Base-by-base conservation (phyloP, 2,888 invertebrate species). In the Lapara coniferarum region DNA sequence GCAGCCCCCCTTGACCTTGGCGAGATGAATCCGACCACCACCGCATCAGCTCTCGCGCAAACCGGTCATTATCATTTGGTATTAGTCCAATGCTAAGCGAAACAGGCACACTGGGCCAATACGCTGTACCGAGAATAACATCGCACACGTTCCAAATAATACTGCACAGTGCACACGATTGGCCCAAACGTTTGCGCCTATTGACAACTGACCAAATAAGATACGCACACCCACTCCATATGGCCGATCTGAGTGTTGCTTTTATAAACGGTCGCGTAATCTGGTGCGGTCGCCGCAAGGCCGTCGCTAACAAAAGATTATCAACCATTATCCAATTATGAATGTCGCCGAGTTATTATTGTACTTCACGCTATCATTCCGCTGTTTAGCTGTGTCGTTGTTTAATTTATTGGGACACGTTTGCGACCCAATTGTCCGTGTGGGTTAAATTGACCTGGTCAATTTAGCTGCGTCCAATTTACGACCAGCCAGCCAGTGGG, bases 21-120 rank as follows among this genome's bases (percentile, higher is more conserved):
- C 68, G 70, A 66, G 73, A 69, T 66, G 69, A 66, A 57, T 19
- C 37, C 58, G 52, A 58, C 59, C 52, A 44, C 68, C 52, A 19
- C 58, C 52, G 71, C 52, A 63, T 52, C 59, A 53, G 44, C 51
- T n/a, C 59, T 78, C 77, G 75, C 71, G 67, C 80, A 74, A 80
- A 77, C 76, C 77, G 85, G 84, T 86, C 88, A 89, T 89, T 89
- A 89, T 82, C 88, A 85, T 81, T 92, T 92, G 92, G 89, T 92
- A 85, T 84, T 80, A 85, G 90, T 89, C 93, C 93, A 93, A 93
- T 89, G 88, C 85, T 87, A 83, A 75, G 75, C 85, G 85, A 88
- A 91, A 89, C 86, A 85, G 81, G 90, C 85, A 80, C 87, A 91
- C 85, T 90, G 87, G 91, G 91, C 91, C 91, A 92, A 88, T 86